phyloP scores from a whole-genome alignment of 2,113 vertebrate species.

The Garra rufa region DNA sequence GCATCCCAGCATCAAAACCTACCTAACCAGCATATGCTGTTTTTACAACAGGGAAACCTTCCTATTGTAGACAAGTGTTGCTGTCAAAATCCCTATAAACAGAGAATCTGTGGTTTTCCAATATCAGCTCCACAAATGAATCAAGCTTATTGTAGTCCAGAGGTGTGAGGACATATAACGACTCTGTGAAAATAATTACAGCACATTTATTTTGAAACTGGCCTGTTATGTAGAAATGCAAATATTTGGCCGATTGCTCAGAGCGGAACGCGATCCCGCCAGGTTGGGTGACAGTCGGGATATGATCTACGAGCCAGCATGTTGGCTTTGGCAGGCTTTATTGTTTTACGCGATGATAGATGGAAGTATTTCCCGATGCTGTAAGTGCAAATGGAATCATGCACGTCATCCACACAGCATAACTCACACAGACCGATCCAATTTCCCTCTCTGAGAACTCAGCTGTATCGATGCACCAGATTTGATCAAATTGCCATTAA shows the following conservation, averaged over 20 bases:
- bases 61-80: background rate
- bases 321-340: conserved; percentile 59
- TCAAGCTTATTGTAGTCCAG: background rate
- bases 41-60: too few relatives aligned
- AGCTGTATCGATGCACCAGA: conserved; percentile 37
- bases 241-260: conserved; percentile 25
- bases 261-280: background rate
- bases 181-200: conserved; percentile 15
- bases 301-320: conserved; percentile 61
- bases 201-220: conserved; percentile 30
- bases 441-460: conserved; percentile 55
- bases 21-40: too few relatives aligned
- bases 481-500: conserved; percentile 35
- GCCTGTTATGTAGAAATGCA: conserved; percentile 9
- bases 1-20: too few relatives aligned
- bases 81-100: background rate
- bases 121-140: conserved; percentile 9
- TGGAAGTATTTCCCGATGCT: conserved; percentile 55
- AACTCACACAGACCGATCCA: conserved; percentile 49
- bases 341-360: conserved; percentile 66
- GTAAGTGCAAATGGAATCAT: conserved; percentile 57
- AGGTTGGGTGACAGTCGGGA: conserved; percentile 4
- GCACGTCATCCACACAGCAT: conserved; percentile 38
- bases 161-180: background rate
- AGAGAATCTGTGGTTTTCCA: background rate